Evolutionary conservation across 2,888 invertebrate species (phyloP), one percentile per base, ranked within the genome.

Genomic region (Orthosia gracilis): DNA sequence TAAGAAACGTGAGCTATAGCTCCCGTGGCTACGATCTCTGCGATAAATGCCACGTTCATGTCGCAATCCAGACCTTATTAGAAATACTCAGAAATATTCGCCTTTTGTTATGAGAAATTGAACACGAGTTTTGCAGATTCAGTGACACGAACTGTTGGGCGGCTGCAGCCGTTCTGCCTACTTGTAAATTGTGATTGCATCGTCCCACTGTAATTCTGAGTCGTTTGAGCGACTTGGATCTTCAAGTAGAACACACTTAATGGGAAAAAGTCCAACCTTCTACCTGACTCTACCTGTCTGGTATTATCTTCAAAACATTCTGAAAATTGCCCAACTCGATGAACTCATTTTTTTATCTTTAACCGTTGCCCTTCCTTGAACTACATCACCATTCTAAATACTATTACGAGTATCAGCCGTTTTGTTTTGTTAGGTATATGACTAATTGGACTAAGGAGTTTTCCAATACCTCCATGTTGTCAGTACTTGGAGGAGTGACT

Each of bases 361-460:
- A 26, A 49, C 57, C 52, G 45, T 55, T 80, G 52, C 54, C 55
- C 57, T 65, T 40, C 52, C 31, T 70, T 70, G 83, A 78, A 63
- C 69, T 69, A 54, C 23, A 50, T 49, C 45, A 26, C 40, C 54
- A 57, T 50, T 49, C 26, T 50, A 67, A 73, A 65, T 62, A 78
- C 23, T 52, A 57, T 52, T 59, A 66, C 77, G 65, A 74, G 61
- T 3, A n/a, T n/a, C n/a, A n/a, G n/a, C n/a, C 57, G 65, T 71
- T 76, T 73, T 69, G 50, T 66, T 81, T 69, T 61, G 47, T 17
- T 78, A 45, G 40, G 13, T 49, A 49, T 54, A 67, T 83, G 83
- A 82, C 71, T 82, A 85, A 83, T 13, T 71, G 62, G 26, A n/a
- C 26, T 57, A 26, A 80, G 72, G 76, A 80, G 84, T 71, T 85